Conservation (phyloP, 2,797 vertebrate genomes). For the Sitta carolinensis region DNA sequence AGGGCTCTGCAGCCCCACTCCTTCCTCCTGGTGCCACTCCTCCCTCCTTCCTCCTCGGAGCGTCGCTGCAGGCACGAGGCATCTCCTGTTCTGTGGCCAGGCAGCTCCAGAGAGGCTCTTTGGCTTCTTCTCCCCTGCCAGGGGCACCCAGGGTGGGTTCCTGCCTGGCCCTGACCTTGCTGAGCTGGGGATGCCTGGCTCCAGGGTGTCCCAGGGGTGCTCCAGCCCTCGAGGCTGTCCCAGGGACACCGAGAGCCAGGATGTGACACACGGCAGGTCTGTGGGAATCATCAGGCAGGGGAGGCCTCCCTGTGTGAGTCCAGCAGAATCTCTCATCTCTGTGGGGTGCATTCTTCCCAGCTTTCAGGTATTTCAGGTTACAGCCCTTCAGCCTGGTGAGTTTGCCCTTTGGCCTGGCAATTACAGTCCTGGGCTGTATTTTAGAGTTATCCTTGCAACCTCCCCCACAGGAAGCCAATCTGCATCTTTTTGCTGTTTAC, state of each 20-base stretch:
- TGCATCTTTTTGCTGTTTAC: constrained; percentile 37
- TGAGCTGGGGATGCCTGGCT: background rate
- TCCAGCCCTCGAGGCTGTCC: fast-evolving
- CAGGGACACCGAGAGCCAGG: background rate
- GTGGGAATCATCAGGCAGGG: background rate
- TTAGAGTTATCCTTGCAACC: background rate
- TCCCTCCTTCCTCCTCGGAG: background rate
- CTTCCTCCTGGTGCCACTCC: background rate
- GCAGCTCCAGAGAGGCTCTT: background rate
- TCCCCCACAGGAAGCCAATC: background rate
- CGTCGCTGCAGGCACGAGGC: fast-evolving
- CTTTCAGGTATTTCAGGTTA: background rate
- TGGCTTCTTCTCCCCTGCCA: background rate
- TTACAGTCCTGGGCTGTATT: background rate
- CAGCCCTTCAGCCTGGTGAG: background rate
- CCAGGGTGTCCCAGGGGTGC: fast-evolving
- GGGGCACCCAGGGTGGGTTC: too few species aligned
- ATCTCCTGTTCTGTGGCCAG: background rate
- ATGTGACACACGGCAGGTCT: background rate
- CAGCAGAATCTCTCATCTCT: background rate
- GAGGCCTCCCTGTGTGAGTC: background rate
- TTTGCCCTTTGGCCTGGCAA: constrained; percentile 2
- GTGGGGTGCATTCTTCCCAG: background rate
- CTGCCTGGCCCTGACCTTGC: fast-evolving
- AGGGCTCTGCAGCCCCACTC: background rate